Conservation (phyloP, 2,113 vertebrate species). For the Austrofundulus limnaeus region DNA sequence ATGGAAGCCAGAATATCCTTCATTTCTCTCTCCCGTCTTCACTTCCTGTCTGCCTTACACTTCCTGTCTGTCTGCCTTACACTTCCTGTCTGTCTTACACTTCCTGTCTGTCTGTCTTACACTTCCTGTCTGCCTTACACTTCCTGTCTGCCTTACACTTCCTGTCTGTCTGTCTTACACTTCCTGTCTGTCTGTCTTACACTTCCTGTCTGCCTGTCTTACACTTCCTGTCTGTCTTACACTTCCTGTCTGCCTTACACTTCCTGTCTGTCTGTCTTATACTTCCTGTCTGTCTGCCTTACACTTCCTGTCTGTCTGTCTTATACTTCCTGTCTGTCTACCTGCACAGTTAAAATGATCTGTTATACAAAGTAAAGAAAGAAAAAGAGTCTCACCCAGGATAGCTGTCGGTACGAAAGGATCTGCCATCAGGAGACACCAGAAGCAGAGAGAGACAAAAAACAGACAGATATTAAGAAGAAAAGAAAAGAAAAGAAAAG, state of each 20-base stretch:
- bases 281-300: constrained; percentile 25
- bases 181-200: constrained; percentile 30
- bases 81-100: too few species aligned
- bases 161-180: constrained; percentile 46
- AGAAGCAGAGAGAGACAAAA: constrained; percentile 37
- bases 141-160: constrained; percentile 1
- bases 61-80: constrained; percentile 19
- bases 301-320: constrained; percentile 25
- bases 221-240: constrained; percentile 34
- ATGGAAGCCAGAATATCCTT: constrained; percentile 71
- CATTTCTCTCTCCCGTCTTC: constrained; percentile 16
- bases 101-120: constrained; percentile 30
- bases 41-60: constrained; percentile 21
- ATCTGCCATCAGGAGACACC: constrained; percentile 85
- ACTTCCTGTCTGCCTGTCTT: constrained; percentile 20
- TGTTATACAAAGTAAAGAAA: constrained; percentile 38
- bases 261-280: constrained; percentile 15
- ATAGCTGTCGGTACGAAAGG: constrained; percentile 99
- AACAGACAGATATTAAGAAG: background rate
- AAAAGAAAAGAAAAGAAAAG: constrained; percentile 71
- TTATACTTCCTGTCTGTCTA: constrained; percentile 31
- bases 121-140: too few species aligned
- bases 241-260: too few species aligned
- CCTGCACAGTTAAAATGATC: constrained; percentile 8
- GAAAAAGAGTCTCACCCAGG: constrained; percentile 91